These are phyloP conservation scores for Dasyurus viverrinus DNA, from an alignment of 2,113 vertebrate genomes.

Conservation along the genomic window DNA sequence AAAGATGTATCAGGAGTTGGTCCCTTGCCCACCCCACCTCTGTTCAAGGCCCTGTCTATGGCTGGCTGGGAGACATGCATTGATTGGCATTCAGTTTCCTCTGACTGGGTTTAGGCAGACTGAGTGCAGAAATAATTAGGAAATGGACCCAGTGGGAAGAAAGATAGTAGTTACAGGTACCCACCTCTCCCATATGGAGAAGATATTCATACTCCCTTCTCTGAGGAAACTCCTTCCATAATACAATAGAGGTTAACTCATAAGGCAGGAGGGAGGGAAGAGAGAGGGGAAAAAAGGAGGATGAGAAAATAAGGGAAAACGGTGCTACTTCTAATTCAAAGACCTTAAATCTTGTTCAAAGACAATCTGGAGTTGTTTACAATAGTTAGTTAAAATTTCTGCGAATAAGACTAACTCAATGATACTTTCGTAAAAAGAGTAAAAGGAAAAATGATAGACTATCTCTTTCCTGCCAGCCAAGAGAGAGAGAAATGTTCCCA, in stretches of 20 bases:
- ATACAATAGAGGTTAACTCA: slow-evolving; percentile 25
- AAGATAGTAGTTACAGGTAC: neutral
- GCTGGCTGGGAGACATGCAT: slow-evolving; percentile 11
- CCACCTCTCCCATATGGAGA: slow-evolving; percentile 23
- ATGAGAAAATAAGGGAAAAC: neutral
- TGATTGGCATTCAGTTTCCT: neutral
- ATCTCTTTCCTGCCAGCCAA: slow-evolving; percentile 51
- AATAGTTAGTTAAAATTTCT: slow-evolving; percentile 45
- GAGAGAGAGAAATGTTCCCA: slow-evolving; percentile 57
- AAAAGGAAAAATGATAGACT: slow-evolving; percentile 51
- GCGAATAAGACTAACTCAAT: neutral
- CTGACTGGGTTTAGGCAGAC: slow-evolving; percentile 26
- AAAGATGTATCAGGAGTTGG: slow-evolving; percentile 43
- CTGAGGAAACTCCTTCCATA: slow-evolving; percentile 4
- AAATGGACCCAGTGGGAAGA: slow-evolving; percentile 32
- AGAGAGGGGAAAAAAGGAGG: neutral
- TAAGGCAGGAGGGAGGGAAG: neutral
- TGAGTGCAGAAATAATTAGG: slow-evolving; percentile 27
- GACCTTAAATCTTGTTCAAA: neutral
- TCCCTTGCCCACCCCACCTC: slow-evolving; percentile 20
- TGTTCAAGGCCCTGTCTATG: slow-evolving; percentile 20
- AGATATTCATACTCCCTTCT: slow-evolving; percentile 43
- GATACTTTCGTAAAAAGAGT: slow-evolving; percentile 44
- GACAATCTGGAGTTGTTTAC: neutral
- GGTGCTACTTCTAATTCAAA: neutral